These are phyloP conservation scores for Grantiella picta DNA, from an alignment of 2,113 vertebrate genomes.

Conservation along the genomic window DNA sequence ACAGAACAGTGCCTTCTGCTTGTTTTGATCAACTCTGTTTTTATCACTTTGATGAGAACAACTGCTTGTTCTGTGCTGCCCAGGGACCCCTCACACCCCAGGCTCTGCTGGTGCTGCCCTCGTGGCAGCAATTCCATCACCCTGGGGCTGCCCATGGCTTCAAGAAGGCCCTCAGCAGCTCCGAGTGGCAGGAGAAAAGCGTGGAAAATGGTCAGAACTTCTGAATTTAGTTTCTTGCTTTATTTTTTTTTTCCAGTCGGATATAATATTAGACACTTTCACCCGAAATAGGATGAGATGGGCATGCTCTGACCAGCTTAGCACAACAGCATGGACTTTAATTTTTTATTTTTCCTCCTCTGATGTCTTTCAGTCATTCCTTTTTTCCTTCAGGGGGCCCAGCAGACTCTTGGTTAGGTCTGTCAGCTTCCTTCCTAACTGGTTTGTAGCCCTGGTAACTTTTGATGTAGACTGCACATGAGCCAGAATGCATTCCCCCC, in stretches of 20 bases:
- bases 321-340: not conserved
- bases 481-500: not conserved
- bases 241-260: not conserved
- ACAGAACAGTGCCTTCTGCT: constrained; percentile 39
- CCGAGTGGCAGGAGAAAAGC: fast-evolving
- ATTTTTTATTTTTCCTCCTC: not conserved
- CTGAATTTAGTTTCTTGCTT: not conserved
- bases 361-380: not conserved
- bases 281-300: not conserved
- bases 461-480: not conserved
- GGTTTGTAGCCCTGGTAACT: not conserved
- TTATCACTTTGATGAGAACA: constrained; percentile 17
- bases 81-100: not conserved
- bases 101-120: fast-evolving
- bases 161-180: not conserved
- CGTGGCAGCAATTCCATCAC: not conserved
- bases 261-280: not conserved
- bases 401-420: not conserved
- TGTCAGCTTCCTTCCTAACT: not conserved
- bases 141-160: not conserved
- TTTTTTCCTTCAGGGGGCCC: not conserved
- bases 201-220: not conserved
- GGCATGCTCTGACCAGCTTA: not conserved
- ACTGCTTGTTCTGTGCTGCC: not conserved
- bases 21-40: constrained; percentile 32